Evolutionary conservation across 2,888 invertebrate species (phyloP).

Genomic region (Griposia aprilina): DNA sequence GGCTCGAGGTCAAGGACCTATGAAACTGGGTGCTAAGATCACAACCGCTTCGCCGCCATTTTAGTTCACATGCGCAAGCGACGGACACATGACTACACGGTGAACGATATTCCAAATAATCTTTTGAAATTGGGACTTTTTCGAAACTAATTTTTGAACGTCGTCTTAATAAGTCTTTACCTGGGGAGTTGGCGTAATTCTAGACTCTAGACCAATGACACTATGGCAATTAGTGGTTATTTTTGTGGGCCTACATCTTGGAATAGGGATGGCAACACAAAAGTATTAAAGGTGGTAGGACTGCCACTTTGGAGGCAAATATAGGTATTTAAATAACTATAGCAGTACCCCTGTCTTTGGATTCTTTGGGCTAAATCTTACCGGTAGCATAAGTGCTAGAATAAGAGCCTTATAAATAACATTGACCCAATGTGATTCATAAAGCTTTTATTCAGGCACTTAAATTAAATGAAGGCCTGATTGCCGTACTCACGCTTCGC

Average conservation of each 20-base stretch:
- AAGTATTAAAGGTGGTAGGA: background rate
- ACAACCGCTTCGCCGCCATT: slow-evolving; percentile 81
- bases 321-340: background rate
- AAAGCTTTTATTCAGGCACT: background rate
- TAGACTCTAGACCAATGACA: slow-evolving; percentile 33
- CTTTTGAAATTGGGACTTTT: slow-evolving; percentile 36
- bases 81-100: slow-evolving; percentile 23
- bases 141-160: slow-evolving; percentile 36
- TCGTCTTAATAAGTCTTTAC: slow-evolving; percentile 42
- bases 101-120: slow-evolving; percentile 40
- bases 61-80: slow-evolving; percentile 68
- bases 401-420: background rate
- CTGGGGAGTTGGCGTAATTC: slow-evolving; percentile 35
- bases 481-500: background rate
- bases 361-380: background rate
- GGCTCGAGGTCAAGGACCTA: slow-evolving; percentile 92
- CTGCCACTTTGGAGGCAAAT: background rate
- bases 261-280: slow-evolving; percentile 36
- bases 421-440: background rate
- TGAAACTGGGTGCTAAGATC: slow-evolving; percentile 91
- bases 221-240: slow-evolving; percentile 25
- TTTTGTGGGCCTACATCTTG: slow-evolving; percentile 30
- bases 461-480: background rate
- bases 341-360: background rate
- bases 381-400: background rate